Evolutionary conservation across 2,797 vertebrate genomes (phyloP), one percentile per base, ranked within the genome.

Genomic region (Gallinago nigripennis): DNA sequence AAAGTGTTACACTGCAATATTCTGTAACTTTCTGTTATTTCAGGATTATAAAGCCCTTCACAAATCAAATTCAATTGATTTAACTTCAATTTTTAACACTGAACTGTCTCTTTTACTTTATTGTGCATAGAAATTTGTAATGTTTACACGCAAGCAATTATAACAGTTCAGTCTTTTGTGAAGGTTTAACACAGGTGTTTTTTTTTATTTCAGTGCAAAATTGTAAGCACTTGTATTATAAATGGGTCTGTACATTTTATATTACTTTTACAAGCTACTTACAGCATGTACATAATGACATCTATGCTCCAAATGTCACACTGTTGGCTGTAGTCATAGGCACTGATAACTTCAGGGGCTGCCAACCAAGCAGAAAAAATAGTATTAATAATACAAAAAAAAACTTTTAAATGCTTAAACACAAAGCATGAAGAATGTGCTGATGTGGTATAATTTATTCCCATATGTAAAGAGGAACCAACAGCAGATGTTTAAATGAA

Each of bases 201-300:
- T 75, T 90, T 88, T 96, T 78, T 85, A 61, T 87, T 96, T 96
- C 70, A 75, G 87, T 89, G 87, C 56, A 79, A 90, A 96, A 90
- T 35, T 75, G 41, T 87, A 91, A 93, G 78, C 63, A 63, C 68
- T 83, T 96, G 93, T 90, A 88, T 91, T 88, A 91, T 95, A 85
- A 88, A 96, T 82, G 89, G 77, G 46, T 70, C 50, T 94, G 77
- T 85, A 91, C 86, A 86, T 94, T 97, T 94, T 88, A 84, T 94
- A 91, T 78, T 90, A 90, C 86, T 86, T 91, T 79, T 96, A 95
- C 83, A 92, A 93, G 57, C 58, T 97, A 98, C 99, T 99, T 98
- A 99, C 99, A 99, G 96, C 97, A 98, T 98, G 96, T 99, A 99
- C 99, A 99, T 99, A 96, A 99, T 98, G 97, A 99, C 98, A 91